Base-by-base conservation (phyloP, 2,888 invertebrate genomes). In the Brenthis hecate region DNA sequence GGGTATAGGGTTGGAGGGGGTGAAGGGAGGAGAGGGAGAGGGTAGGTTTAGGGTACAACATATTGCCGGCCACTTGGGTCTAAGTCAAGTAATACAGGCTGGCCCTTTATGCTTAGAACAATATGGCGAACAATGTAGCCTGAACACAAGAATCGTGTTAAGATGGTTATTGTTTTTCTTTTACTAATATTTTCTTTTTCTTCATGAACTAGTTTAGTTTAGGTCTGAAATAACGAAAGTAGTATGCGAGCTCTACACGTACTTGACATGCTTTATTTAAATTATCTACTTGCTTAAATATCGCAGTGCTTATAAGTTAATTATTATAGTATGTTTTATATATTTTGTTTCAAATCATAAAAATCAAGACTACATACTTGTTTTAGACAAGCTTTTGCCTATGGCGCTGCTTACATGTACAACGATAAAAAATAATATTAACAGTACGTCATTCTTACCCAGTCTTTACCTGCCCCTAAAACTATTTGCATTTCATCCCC, bases 41-140 rank as follows among this genome's bases (percentile, higher is more conserved):
- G n/a, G 14, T 53, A 53, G 51, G 16, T 53, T 43, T 43, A 48
- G 48, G 58, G 48, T 6, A 16, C 51, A 86, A 86, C 89, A 87
- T 87, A 88, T 88, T 88, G 88, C 85, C 86, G 84, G 81, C 77
- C 83, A 82, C 82, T 83, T 80, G 84, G 83, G 78, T 74, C 78
- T 80, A 78, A 83, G 82, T 80, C 82, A 70, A 71, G 72, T 72
- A 66, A 70, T 68, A 68, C 72, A 62, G 50, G 78, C 77, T 80
- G 81, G 82, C 81, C 85, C 85, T 85, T 86, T 85, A 84, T 85
- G 81, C 81, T 79, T 78, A 79, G 80, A 78, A 75, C 77, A 70
- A 72, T 73, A 75, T 75, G 66, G 73, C 76, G 68, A 73, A 78
- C 70, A 73, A 77, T 78, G 66, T 64, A 77, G 76, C 78, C 77